These are phyloP conservation scores for Coenonympha arcania DNA, from an alignment of 2,888 invertebrate species.

Conservation along the genomic window DNA sequence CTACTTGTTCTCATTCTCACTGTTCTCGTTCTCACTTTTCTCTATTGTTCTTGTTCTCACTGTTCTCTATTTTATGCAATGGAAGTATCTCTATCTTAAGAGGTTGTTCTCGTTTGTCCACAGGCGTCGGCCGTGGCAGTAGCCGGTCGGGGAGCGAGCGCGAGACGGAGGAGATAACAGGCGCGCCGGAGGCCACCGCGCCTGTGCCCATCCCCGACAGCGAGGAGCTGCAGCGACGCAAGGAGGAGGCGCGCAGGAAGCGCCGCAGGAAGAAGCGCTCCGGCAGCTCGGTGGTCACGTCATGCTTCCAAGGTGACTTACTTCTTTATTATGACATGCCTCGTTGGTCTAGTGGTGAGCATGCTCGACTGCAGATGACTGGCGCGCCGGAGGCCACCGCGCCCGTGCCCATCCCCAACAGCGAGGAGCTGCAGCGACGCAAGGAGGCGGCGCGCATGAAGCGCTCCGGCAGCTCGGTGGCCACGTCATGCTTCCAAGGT, in stretches of 20 bases:
- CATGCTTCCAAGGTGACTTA: constrained; percentile 91
- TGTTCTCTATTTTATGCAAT: too few species aligned
- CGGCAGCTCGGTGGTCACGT: constrained; percentile 89
- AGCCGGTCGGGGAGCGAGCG: constrained; percentile 74
- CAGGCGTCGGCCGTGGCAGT: constrained; percentile 71
- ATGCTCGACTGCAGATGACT: background rate
- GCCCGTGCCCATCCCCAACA: too few species aligned
- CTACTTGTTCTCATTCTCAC: too few species aligned
- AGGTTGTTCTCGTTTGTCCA: background rate
- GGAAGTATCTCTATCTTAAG: background rate
- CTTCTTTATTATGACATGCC: background rate
- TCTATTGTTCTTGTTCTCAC: too few species aligned
- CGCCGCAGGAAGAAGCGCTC: constrained; percentile 93
- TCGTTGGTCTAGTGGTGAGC: background rate
- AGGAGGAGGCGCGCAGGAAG: constrained; percentile 91
- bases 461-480: constrained; percentile 89
- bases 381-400: background rate
- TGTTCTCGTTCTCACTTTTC: too few species aligned
- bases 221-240: constrained; percentile 81
- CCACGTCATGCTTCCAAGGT: constrained; percentile 94
- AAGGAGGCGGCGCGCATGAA: too few species aligned
- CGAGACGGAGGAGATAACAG: constrained; percentile 60
- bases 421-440: background rate
- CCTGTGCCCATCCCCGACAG: constrained; percentile 76
- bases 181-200: constrained; percentile 66